Percentiles rank a stretch among this genome's conserved stretches.
Evolutionary conservation across 2,113 vertebrate genomes (phyloP).

Genomic region (Telmatochromis sp.): DNA sequence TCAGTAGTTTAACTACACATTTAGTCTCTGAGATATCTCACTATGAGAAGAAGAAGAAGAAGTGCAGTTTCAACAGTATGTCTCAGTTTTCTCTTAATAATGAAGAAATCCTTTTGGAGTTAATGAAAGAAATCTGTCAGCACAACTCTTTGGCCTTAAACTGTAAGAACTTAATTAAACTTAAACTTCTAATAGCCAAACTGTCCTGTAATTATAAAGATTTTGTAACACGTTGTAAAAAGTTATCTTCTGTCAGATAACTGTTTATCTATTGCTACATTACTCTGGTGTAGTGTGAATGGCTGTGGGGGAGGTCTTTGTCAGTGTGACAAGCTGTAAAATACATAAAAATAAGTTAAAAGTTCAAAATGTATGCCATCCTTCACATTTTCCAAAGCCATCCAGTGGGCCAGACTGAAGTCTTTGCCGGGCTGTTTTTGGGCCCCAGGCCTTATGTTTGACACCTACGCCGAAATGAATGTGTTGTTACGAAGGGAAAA

Average conservation of each 20-base stretch:
- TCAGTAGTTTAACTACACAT: background rate
- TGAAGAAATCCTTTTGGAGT: background rate
- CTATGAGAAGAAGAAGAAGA: background rate
- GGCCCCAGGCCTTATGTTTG: background rate
- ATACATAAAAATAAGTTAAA: background rate
- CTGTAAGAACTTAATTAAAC: background rate
- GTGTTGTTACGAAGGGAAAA: background rate
- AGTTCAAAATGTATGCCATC: background rate
- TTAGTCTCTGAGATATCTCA: background rate
- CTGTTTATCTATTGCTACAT: background rate
- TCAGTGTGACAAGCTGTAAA: background rate
- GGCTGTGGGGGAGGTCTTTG: background rate
- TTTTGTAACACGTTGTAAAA: background rate
- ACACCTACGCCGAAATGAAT: background rate
- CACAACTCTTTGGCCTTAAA: background rate
- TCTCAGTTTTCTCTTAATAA: background rate
- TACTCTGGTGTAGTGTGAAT: background rate
- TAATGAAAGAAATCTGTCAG: background rate
- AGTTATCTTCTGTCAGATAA: background rate
- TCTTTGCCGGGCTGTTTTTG: background rate
- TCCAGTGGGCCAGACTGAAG: background rate
- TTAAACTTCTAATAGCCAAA: background rate
- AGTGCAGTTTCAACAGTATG: background rate
- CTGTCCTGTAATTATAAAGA: background rate
- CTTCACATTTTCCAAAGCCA: background rate